Conservation (phyloP, 2,113 vertebrate genomes). For the Plecotus auritus region DNA sequence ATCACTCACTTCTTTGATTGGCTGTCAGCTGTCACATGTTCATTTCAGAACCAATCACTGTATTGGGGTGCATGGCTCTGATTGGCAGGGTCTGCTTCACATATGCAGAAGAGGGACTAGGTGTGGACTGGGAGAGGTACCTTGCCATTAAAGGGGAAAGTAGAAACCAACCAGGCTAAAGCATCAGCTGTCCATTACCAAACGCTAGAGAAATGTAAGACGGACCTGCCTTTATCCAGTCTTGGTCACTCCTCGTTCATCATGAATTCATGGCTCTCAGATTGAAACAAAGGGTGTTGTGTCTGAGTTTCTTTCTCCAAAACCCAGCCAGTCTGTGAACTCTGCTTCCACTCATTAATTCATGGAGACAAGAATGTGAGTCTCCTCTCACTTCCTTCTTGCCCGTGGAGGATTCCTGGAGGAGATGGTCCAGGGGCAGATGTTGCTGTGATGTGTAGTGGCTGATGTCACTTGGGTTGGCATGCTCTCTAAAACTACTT, state of each 20-base stretch:
- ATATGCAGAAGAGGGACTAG: background rate
- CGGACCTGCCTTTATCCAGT: background rate
- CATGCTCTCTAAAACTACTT: background rate
- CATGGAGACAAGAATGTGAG: background rate
- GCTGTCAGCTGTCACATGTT: background rate
- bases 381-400: background rate
- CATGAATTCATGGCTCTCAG: background rate
- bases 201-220: background rate
- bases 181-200: background rate
- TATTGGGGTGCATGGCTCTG: background rate
- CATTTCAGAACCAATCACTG: background rate
- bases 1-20: background rate
- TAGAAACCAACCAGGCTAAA: background rate
- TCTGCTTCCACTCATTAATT: background rate
- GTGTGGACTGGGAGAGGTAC: background rate
- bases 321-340: background rate
- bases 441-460: background rate
- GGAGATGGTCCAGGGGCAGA: background rate
- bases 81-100: background rate
- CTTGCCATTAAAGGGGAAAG: background rate
- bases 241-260: background rate
- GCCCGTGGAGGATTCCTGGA: background rate
- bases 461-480: slow-evolving; percentile 39
- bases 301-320: slow-evolving; percentile 8
- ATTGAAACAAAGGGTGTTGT: slow-evolving; percentile 46